A percentile compares a stretch with the other conserved stretches of the same genome.
Evolutionary conservation across 2,113 vertebrate species (phyloP).

Genomic region (Chamaea fasciata): DNA sequence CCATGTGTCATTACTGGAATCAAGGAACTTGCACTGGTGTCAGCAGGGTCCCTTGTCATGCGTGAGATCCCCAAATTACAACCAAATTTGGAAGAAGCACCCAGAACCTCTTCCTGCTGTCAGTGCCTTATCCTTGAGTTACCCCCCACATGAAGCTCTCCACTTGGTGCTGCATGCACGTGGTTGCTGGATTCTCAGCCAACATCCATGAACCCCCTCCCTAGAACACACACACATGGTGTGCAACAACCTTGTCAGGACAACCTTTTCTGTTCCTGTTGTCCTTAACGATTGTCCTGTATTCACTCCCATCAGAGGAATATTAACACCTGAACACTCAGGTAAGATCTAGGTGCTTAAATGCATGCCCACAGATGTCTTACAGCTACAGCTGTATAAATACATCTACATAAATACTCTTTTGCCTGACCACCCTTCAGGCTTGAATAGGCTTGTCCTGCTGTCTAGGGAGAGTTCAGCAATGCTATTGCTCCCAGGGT

Average conservation of each 20-base stretch:
- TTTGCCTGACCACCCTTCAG: neutral
- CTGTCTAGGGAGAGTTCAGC: neutral
- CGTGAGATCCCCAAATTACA: neutral
- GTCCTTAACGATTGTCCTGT: neutral
- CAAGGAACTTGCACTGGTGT: neutral
- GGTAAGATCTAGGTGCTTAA: neutral
- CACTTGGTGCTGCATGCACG: rapidly evolving
- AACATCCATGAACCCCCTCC: neutral
- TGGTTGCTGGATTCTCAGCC: neutral
- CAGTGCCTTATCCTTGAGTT: neutral
- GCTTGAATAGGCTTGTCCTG: neutral
- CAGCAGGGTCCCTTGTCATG: neutral
- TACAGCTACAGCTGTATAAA: neutral
- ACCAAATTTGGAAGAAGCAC: neutral
- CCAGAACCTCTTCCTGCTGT: neutral
- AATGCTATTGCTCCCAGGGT: neutral
- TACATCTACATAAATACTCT: neutral
- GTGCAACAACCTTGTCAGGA: neutral
- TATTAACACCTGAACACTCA: neutral
- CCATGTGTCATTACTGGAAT: neutral
- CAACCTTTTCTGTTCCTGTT: neutral
- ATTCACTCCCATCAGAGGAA: neutral
- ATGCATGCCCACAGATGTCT: neutral
- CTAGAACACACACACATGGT: neutral
- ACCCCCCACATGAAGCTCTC: rapidly evolving